phyloP scores from a whole-genome alignment of 2,113 vertebrate species.

The Peromyscus californicus region DNA sequence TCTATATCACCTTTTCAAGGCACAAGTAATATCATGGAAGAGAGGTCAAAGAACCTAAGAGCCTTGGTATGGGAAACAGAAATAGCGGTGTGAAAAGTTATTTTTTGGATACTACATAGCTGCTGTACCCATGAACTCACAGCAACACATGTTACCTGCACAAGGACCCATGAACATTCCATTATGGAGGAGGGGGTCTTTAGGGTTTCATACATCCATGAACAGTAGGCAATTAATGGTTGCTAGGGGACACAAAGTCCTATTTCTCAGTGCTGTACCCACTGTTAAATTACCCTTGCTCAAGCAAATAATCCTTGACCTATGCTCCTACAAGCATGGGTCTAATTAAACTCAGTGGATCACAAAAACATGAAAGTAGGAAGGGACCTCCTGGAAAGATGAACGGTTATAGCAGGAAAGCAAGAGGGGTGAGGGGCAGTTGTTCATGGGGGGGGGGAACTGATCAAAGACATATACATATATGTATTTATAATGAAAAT shows the following conservation, averaged over 20 bases:
- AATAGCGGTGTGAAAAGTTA: neutral
- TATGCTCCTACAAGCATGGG: neutral
- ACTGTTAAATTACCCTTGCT: neutral
- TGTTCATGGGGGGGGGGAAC: neutral
- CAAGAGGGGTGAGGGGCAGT: neutral
- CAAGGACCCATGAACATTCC: neutral
- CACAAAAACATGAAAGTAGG: neutral
- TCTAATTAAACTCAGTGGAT: neutral
- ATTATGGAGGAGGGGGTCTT: neutral
- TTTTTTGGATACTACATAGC: neutral
- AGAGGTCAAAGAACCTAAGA: too few relatives aligned
- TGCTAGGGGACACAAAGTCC: neutral
- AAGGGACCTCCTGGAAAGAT: neutral
- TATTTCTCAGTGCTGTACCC: neutral
- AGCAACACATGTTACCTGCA: neutral
- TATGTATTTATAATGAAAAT: neutral
- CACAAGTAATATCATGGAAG: neutral
- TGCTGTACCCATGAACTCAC: neutral
- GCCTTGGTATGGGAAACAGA: neutral
- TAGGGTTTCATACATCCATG: neutral
- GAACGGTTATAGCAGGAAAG: neutral
- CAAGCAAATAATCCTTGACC: neutral
- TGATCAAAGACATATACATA: neutral
- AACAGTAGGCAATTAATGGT: neutral
- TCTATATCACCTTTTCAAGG: neutral